Percentiles rank a stretch among this genome's conserved stretches.
Conservation (phyloP, 2,888 invertebrate species). For the Drosophila anomalipes region DNA sequence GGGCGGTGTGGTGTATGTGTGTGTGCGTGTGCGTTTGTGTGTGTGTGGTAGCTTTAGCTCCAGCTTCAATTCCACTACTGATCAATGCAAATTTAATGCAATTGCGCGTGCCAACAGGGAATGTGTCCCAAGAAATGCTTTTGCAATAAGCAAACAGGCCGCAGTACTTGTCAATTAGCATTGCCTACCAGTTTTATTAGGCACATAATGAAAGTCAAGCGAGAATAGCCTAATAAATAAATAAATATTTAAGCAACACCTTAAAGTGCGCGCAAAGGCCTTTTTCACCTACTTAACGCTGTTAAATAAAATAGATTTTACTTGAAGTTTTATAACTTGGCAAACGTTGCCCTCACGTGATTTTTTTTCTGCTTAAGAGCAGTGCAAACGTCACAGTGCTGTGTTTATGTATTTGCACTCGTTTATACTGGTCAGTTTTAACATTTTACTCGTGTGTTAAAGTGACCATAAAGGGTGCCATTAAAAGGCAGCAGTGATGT, state of each 20-base stretch:
- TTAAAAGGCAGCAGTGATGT: conserved; percentile 74
- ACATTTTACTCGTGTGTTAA: conserved; percentile 36
- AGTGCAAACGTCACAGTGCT: conserved; percentile 36
- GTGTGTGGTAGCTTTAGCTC: not conserved
- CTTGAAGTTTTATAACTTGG: conserved; percentile 6
- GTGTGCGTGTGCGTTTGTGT: not conserved
- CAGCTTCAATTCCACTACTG: conserved; percentile 37
- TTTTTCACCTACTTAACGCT: not conserved
- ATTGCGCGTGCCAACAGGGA: conserved; percentile 39
- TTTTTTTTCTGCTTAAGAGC: conserved; percentile 4
- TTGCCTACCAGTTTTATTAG: not conserved
- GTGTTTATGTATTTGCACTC: not conserved
- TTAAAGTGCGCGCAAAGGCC: conserved; percentile 44
- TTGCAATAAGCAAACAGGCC: conserved; percentile 7
- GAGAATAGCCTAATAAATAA: conserved; percentile 18
- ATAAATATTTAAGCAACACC: conserved; percentile 40
- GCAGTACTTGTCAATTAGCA: conserved; percentile 2
- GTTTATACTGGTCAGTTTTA: conserved; percentile 10
- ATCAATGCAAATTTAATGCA: conserved; percentile 71
- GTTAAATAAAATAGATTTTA: conserved; percentile 20
- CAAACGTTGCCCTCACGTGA: not conserved
- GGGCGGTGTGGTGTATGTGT: not conserved
- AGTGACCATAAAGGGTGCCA: conserved; percentile 62
- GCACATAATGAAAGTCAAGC: not conserved
- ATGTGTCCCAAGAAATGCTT: conserved; percentile 9